Evolutionary conservation across 2,113 vertebrate genomes (phyloP), one percentile per base, ranked within the genome.

Genomic region (Tylochromis polylepis): DNA sequence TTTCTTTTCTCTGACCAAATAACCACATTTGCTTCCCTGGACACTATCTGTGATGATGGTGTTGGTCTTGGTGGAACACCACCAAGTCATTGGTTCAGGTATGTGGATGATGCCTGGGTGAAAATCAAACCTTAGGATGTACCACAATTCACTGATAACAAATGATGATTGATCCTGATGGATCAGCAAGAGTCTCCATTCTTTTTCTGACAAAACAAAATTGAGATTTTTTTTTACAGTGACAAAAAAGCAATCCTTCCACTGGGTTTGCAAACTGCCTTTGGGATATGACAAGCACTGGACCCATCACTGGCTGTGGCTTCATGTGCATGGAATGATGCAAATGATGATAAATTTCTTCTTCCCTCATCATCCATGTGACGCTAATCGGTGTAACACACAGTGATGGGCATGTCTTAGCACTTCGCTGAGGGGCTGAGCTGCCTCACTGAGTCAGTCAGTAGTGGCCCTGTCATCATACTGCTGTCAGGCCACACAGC

Each of bases 301-400:
- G 77, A 85, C 67, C 77, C 86, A 81, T 91, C 88, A 85, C 70
- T 85, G 55, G 34, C 83, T 79, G 22, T 20, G 10, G 55, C 77
- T 62, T 57, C 78, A 51, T 87, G 81, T 85, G 51, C 43, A 58
- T 75, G 20, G 72, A 88, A 86, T 65, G 81, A 92, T 90, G 88
- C 82, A 92, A 91, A 90, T 89, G 84, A 93, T 93, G 93, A 92
- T 85, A 91, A 90, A 91, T 90, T 90, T 90, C 43, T 89, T 91
- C 83, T 81, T 89, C 83, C 72, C 85, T 80, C 93, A 83, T 92
- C 89, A 92, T 83, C 85, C 41, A 22, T 57, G 87, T 89, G 85
- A 79, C 77, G 88, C 49, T 92, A 92, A 94, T 94, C 88, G 84
- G 53, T 87, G 22, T 92, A 94, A 94, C 93, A 87, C 84, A 88